phyloP scores from a whole-genome alignment of 1,140 invertebrate species.

The Chionoecetes opilio region DNA sequence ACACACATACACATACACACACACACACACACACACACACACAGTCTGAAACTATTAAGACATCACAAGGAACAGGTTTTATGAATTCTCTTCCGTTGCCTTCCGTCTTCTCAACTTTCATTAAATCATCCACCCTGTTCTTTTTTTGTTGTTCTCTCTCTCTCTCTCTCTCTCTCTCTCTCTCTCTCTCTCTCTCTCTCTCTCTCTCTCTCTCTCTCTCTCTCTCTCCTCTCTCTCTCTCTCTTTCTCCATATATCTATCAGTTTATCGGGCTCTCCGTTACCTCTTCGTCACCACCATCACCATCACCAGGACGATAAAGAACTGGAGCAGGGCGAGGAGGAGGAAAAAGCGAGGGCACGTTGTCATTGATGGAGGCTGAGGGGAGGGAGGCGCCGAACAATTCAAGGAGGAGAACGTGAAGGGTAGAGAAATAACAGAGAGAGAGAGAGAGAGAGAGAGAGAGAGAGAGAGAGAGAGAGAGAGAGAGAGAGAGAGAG shows the following conservation, averaged over 20 bases:
- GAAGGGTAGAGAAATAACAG: constrained; percentile 2
- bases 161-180: not conserved
- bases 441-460: constrained; percentile 27
- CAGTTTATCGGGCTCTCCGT: not conserved
- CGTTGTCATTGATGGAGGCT: not conserved
- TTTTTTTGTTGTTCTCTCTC: not conserved
- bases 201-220: constrained; percentile 28
- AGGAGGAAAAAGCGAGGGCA: constrained; percentile 50
- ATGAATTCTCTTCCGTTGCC: not conserved
- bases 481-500: constrained; percentile 37
- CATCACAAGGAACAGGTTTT: too few relatives aligned
- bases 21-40: constrained; percentile 53
- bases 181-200: constrained; percentile 22
- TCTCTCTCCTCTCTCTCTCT: constrained; percentile 28
- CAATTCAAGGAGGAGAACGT: not conserved
- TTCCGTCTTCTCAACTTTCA: not conserved
- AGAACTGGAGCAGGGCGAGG: constrained; percentile 43
- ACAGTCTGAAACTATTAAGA: not conserved
- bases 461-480: constrained; percentile 36
- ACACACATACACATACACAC: constrained; percentile 64
- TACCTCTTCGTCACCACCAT: not conserved
- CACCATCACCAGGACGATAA: not conserved
- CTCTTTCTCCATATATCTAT: not conserved
- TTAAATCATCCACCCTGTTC: not conserved
- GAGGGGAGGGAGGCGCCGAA: not conserved